Base-by-base conservation (phyloP, 2,888 invertebrate species). In the Lathronympha strigana region DNA sequence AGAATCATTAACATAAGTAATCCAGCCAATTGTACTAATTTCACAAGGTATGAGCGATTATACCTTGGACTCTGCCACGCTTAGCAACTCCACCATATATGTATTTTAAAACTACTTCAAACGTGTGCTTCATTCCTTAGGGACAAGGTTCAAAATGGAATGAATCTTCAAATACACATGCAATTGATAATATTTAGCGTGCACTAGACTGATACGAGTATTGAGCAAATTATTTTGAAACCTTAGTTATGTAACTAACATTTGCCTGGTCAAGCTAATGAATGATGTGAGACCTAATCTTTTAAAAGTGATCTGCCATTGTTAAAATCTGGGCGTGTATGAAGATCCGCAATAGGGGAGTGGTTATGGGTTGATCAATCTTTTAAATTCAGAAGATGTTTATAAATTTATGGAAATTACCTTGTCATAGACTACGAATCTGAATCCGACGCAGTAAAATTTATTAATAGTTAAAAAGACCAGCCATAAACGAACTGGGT, bases 211-310 rank as follows among this genome's bases (percentile, higher is more conserved):
- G 76, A 80, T 80, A 83, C 76, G 73, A 75, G 77, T 67, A 75
- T 82, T 84, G 78, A 72, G 83, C 77, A 83, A 85, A 83, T 79
- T 76, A 80, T 87, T 87, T 86, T 79, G 84, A 79, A 87, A 88
- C 66, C 66, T 47, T 47, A 58, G 70, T 82, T 83, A 83, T 79
- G 79, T 84, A 87, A 84, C 73, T 74, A 76, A 74, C 71, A 74
- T 77, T 79, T 74, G 69, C 67, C 71, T 70, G 67, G 66, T 73
- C 67, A 72, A 72, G 70, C 72, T 74, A 77, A 79, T 76, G 76
- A 75, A 71, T 69, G 47, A 19, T 11, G 6, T n/a, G 3, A 11
- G n/a, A 55, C 11, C 25, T 17, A 11, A 47, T 47, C 47, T n/a
- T n/a, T 47, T 13, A 47, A 21, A 23, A 23, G 47, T 47, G 19